These are phyloP conservation scores for Sesamia inferens DNA, from an alignment of 2,888 invertebrate species.

Conservation along the genomic window DNA sequence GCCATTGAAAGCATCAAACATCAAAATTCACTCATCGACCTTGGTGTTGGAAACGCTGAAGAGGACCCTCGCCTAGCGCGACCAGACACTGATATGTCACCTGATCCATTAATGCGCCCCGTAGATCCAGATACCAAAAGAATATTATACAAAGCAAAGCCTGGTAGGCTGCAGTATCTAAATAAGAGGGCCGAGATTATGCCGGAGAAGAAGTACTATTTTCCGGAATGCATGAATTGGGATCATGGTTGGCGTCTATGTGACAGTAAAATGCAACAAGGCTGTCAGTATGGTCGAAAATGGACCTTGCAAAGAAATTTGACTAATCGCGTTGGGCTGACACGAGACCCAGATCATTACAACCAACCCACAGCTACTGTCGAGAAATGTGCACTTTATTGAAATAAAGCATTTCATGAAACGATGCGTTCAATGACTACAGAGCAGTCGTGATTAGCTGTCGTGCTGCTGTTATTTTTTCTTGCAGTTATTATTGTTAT, in stretches of 20 bases:
- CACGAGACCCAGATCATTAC: constrained; percentile 75
- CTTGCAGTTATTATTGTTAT: not conserved
- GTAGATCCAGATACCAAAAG: constrained; percentile 66
- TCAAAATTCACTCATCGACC: constrained; percentile 71
- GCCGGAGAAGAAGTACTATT: constrained; percentile 76
- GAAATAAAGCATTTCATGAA: not conserved
- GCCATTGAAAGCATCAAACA: constrained; percentile 67
- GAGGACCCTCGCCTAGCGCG: constrained; percentile 71
- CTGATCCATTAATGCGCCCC: constrained; percentile 76
- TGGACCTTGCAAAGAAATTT: constrained; percentile 72
- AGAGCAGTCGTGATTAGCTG: not conserved
- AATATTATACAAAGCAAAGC: constrained; percentile 71
- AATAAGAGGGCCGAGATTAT: constrained; percentile 61
- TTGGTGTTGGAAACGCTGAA: constrained; percentile 72
- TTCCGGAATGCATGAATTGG: constrained; percentile 71
- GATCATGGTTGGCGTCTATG: constrained; percentile 76
- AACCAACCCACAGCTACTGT: constrained; percentile 65
- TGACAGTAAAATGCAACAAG: constrained; percentile 67
- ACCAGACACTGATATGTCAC: constrained; percentile 66
- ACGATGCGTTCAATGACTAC: not conserved
- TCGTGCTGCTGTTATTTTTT: not conserved
- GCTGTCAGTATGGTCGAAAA: constrained; percentile 66
- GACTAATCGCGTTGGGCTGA: constrained; percentile 71
- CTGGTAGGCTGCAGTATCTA: constrained; percentile 71
- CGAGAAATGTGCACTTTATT: constrained; percentile 54